These are phyloP conservation scores for Anorthoa munda DNA, from an alignment of 2,888 invertebrate species.

Conservation along the genomic window DNA sequence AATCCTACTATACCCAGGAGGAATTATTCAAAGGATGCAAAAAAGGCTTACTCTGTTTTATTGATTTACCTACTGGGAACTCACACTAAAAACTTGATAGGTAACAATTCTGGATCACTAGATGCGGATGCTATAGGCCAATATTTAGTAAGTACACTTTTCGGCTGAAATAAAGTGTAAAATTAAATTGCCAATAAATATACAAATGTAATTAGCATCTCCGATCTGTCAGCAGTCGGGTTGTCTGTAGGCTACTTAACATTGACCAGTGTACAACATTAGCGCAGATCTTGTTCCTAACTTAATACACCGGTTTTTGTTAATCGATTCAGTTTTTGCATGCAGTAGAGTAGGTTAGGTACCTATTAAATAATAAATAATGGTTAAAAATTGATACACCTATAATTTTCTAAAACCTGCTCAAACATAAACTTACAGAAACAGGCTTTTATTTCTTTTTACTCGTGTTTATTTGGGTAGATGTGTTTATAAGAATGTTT, in stretches of 20 bases:
- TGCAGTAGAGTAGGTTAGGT: neutral
- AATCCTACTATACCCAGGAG: too few relatives aligned
- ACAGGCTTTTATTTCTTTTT: conserved; percentile 5
- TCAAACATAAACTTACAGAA: neutral
- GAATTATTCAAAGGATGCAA: too few relatives aligned
- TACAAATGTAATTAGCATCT: neutral
- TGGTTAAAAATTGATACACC: neutral
- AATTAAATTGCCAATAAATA: neutral
- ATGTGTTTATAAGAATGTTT: neutral
- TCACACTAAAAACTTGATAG: too few relatives aligned
- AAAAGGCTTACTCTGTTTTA: too few relatives aligned
- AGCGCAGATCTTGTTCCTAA: conserved; percentile 3
- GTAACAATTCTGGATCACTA: too few relatives aligned
- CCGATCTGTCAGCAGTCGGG: too few relatives aligned
- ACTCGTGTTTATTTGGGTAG: neutral
- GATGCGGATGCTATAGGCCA: neutral
- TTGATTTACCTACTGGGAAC: too few relatives aligned
- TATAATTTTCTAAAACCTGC: conserved; percentile 11
- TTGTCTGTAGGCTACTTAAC: conserved; percentile 9
- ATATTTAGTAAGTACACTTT: neutral
- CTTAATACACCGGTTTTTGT: conserved; percentile 24
- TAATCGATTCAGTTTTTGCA: conserved; percentile 36
- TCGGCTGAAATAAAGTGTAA: neutral
- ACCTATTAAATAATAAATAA: neutral
- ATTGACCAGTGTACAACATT: neutral